These are phyloP conservation scores for Chironomus striatipennis DNA, from an alignment of 1,140 invertebrate genomes.

Conservation along the genomic window DNA sequence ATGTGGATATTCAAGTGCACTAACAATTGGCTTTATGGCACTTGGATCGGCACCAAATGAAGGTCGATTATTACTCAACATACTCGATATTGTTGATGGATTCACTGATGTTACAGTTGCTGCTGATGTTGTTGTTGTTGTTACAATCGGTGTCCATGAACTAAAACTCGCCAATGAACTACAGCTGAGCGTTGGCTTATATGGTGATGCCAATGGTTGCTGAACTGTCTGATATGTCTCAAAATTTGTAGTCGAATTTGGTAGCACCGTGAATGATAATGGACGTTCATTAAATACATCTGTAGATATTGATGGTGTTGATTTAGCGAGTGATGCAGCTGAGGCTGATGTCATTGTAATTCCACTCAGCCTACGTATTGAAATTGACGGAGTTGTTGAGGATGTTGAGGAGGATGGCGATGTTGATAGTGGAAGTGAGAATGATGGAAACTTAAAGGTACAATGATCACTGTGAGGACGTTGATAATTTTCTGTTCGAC, in stretches of 20 bases:
- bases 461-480: not conserved
- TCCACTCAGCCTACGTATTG: not conserved
- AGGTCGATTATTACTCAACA: not conserved
- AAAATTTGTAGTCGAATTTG: not conserved
- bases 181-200: not conserved
- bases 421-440: not conserved
- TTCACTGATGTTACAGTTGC: not conserved
- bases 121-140: not conserved
- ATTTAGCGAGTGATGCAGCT: not conserved
- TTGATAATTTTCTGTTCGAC: not conserved
- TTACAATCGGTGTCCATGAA: not conserved
- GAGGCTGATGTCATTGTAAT: not conserved
- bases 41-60: not conserved
- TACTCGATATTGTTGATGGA: not conserved
- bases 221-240: not conserved
- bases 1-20: conserved; percentile 3
- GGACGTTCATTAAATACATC: conserved; percentile 15
- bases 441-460: not conserved
- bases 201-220: not conserved
- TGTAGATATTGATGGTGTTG: not conserved
- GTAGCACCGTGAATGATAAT: not conserved
- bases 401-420: not conserved
- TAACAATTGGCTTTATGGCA: conserved; percentile 16
- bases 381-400: not conserved
- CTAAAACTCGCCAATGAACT: not conserved